Evolutionary conservation across 1,140 invertebrate genomes (phyloP).

Genomic region (Drosophila funebris): DNA sequence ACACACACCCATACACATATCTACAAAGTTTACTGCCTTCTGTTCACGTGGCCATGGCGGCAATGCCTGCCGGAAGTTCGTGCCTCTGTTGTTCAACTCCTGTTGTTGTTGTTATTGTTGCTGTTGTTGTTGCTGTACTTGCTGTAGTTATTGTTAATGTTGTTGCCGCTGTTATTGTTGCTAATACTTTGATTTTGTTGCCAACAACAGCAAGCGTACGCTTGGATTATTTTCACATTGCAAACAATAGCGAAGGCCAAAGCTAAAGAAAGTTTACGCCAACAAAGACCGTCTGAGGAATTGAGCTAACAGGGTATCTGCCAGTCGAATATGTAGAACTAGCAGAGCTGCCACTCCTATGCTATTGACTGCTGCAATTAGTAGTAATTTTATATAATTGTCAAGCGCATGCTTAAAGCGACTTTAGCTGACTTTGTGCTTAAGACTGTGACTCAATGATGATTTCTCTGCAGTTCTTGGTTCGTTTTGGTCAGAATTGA

Average conservation of each 20-base stretch:
- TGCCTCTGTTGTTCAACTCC: constrained; percentile 21
- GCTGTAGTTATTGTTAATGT: too few species aligned
- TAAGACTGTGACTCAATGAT: background rate
- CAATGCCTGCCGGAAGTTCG: constrained; percentile 55
- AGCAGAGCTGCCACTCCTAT: background rate
- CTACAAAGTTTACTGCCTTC: constrained; percentile 59
- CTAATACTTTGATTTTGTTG: constrained; percentile 75
- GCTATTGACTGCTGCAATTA: constrained; percentile 34
- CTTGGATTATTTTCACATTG: constrained; percentile 77
- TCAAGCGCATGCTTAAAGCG: constrained; percentile 43
- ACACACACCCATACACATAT: constrained; percentile 55
- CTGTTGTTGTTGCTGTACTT: constrained; percentile 30
- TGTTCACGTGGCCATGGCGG: constrained; percentile 58
- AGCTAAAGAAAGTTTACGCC: constrained; percentile 10
- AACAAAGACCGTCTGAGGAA: background rate
- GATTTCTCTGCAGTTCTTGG: background rate
- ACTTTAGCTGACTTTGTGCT: constrained; percentile 10
- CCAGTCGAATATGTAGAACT: background rate
- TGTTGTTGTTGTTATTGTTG: constrained; percentile 33
- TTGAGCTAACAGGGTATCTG: constrained; percentile 13
- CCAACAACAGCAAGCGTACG: constrained; percentile 54
- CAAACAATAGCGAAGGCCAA: constrained; percentile 65
- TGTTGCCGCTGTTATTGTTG: constrained; percentile 19
- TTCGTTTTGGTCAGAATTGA: background rate
- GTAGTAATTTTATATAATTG: constrained; percentile 45